Conservation (phyloP, 2,888 invertebrate species). For the Timema cristinae region DNA sequence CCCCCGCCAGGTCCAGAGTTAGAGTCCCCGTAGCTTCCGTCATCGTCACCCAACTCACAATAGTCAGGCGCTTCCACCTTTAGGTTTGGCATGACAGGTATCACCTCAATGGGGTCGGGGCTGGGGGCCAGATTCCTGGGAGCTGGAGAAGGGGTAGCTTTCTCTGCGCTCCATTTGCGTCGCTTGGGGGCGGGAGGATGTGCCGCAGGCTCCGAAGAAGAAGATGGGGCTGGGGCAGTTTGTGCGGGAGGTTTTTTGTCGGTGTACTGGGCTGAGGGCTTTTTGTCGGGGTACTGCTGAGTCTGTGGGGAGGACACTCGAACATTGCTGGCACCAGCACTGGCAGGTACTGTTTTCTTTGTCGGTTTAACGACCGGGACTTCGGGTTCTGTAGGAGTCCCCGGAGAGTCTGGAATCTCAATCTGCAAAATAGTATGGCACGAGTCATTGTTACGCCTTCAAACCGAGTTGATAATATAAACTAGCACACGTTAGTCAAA, state of each 20-base stretch:
- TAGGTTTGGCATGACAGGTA: constrained; percentile 49
- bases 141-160: neutral
- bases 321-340: constrained; percentile 8
- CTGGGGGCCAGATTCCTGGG: constrained; percentile 23
- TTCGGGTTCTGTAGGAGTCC: constrained; percentile 23
- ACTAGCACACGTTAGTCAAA: too few relatives aligned
- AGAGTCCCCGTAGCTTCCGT: constrained; percentile 23
- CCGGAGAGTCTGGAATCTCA: constrained; percentile 22
- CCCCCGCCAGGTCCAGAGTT: constrained; percentile 16
- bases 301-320: constrained; percentile 24
- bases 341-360: constrained; percentile 11
- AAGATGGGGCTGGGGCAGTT: too few relatives aligned
- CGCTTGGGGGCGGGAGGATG: constrained; percentile 26
- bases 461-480: too few relatives aligned
- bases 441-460: neutral
- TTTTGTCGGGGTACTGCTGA: constrained; percentile 17
- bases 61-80: constrained; percentile 57
- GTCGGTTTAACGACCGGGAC: constrained; percentile 20
- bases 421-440: constrained; percentile 16
- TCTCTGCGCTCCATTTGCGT: constrained; percentile 29
- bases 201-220: constrained; percentile 11
- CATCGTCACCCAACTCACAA: constrained; percentile 42
- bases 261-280: too few relatives aligned
- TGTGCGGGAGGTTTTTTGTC: too few relatives aligned
- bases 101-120: constrained; percentile 45